A percentile compares a stretch with the other conserved stretches of the same genome.
Evolutionary conservation across 2,113 vertebrate genomes (phyloP).

Genomic region (Riparia riparia): DNA sequence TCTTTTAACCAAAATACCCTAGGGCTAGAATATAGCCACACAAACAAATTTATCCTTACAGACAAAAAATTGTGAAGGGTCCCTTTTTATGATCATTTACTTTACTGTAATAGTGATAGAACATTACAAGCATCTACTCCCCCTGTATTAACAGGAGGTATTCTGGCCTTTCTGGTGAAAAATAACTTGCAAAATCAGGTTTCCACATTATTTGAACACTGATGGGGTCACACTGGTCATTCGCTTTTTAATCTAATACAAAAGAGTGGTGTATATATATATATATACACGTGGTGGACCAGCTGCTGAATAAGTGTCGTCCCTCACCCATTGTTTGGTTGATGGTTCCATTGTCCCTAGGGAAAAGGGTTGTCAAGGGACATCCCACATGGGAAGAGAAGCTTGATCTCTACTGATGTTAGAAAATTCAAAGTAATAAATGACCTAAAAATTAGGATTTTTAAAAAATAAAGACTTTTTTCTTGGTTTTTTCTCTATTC

Average conservation of each 20-base stretch:
- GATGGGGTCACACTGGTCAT: neutral
- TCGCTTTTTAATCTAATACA: neutral
- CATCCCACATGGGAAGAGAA: neutral
- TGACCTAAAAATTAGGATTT: neutral
- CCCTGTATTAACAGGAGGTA: neutral
- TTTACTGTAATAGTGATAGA: neutral
- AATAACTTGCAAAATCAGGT: neutral
- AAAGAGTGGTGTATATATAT: neutral
- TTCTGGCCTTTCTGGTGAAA: neutral
- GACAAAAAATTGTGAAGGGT: neutral
- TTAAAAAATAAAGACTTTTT: neutral
- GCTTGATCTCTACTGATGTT: neutral
- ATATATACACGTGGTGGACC: neutral
- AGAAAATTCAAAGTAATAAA: conserved; percentile 14
- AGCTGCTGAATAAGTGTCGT: neutral
- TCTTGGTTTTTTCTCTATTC: neutral
- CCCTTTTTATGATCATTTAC: neutral
- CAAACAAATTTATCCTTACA: neutral
- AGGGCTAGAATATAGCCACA: neutral
- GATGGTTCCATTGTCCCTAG: neutral
- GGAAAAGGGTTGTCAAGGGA: neutral
- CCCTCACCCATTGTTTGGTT: neutral
- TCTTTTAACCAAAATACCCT: neutral
- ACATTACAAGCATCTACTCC: neutral
- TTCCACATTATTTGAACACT: neutral